Conservation (phyloP, 2,113 vertebrate genomes). For the Clupea harengus region DNA sequence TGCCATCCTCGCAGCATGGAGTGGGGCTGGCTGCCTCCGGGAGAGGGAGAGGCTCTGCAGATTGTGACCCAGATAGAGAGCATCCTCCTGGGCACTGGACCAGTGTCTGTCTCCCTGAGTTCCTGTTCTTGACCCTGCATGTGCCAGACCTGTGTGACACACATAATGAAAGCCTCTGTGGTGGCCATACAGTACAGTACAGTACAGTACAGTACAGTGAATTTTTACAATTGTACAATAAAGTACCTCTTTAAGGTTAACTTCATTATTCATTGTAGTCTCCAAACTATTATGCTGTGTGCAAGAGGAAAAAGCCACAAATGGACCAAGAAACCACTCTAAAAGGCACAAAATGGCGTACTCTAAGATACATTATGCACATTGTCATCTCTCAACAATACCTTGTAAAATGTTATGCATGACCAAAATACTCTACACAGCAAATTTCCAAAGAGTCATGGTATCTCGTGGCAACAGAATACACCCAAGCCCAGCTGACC, state of each 20-base stretch:
- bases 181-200: neutral
- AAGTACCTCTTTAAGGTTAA: too few species aligned
- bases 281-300: too few species aligned
- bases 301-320: neutral
- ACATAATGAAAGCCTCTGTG: neutral
- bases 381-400: neutral
- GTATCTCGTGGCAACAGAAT: neutral
- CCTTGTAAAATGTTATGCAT: neutral
- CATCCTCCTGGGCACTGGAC: neutral
- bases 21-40: slow-evolving; percentile 27
- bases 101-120: slow-evolving; percentile 24
- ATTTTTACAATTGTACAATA: neutral
- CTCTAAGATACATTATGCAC: neutral
- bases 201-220: neutral
- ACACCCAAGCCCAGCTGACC: neutral
- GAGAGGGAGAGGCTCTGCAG: slow-evolving; percentile 31
- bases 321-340: neutral
- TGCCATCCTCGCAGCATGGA: slow-evolving; percentile 30
- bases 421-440: neutral
- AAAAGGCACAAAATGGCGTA: neutral
- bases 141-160: neutral
- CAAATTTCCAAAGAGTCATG: neutral
- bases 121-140: slow-evolving; percentile 15
- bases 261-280: too few species aligned
- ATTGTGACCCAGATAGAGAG: slow-evolving; percentile 48